phyloP scores from a whole-genome alignment of 2,888 invertebrate genomes.

The Stenodema calcarata region DNA sequence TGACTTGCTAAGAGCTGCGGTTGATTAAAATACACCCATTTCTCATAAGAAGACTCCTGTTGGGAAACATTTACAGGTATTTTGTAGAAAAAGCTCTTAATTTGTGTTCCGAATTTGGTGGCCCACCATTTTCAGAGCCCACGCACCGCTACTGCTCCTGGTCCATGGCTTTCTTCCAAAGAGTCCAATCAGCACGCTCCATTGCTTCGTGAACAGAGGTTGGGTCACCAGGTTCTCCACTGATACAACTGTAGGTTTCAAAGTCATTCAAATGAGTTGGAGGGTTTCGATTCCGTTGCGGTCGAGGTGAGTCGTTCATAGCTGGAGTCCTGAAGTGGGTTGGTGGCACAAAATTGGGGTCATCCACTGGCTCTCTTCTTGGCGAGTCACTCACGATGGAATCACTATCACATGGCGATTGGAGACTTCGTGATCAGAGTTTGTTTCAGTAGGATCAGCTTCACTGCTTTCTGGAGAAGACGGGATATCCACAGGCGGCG shows the following conservation, averaged over 20 bases:
- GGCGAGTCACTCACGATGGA: background rate
- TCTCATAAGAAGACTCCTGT: too few species aligned
- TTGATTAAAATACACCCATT: too few species aligned
- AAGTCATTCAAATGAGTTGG: background rate
- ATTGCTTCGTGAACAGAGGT: background rate
- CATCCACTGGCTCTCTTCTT: background rate
- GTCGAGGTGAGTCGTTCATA: background rate
- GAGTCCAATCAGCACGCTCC: background rate
- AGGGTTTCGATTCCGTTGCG: background rate
- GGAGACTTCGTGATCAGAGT: background rate
- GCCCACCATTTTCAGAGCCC: too few species aligned
- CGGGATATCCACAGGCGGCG: background rate
- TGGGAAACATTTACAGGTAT: too few species aligned
- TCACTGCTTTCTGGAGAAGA: background rate
- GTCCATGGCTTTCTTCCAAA: slow-evolving; percentile 7
- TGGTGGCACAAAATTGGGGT: background rate
- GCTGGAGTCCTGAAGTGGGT: background rate
- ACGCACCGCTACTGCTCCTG: too few species aligned
- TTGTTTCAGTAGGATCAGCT: background rate
- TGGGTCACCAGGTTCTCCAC: background rate
- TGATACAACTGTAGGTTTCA: background rate
- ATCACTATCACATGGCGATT: background rate
- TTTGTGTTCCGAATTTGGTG: too few species aligned
- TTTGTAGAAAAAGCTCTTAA: too few species aligned
- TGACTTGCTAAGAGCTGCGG: too few species aligned